phyloP scores from a whole-genome alignment of 2,113 vertebrate genomes.

The Pseudopipra pipra region DNA sequence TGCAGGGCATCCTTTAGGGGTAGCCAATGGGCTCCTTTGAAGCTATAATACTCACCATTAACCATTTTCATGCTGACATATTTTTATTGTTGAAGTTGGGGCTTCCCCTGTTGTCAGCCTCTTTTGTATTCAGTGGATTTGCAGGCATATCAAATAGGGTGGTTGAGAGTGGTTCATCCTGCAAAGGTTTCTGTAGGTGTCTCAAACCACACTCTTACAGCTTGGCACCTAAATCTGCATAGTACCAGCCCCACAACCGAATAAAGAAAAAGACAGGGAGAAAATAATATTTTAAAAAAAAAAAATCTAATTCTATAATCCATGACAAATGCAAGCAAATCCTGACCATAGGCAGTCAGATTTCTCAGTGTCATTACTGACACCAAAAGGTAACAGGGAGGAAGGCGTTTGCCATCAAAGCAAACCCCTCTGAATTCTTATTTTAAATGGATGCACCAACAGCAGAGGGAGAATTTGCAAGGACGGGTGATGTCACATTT shows the following conservation, averaged over 20 bases:
- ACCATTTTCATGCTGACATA: slow-evolving; percentile 74
- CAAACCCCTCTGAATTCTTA: neutral
- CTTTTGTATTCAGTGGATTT: neutral
- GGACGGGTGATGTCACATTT: neutral
- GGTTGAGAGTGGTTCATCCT: slow-evolving; percentile 1
- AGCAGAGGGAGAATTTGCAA: neutral
- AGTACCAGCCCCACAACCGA: rapidly evolving
- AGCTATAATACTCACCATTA: slow-evolving; percentile 74
- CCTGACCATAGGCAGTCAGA: neutral
- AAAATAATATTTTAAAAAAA: neutral
- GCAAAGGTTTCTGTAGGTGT: neutral
- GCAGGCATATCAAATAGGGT: neutral
- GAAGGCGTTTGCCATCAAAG: neutral
- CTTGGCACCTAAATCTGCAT: neutral
- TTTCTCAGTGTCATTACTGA: neutral
- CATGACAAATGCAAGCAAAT: slow-evolving; percentile 37
- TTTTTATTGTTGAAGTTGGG: slow-evolving; percentile 37
- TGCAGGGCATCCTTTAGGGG: slow-evolving; percentile 77
- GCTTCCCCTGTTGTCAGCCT: slow-evolving; percentile 8
- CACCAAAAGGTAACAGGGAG: neutral
- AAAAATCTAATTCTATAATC: neutral
- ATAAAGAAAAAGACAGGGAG: neutral
- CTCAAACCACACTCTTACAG: neutral
- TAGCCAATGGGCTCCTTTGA: slow-evolving; percentile 77
- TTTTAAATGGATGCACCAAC: neutral